Base-by-base conservation (phyloP, 2,113 vertebrate genomes). In the Turdus rufiventris region DNA sequence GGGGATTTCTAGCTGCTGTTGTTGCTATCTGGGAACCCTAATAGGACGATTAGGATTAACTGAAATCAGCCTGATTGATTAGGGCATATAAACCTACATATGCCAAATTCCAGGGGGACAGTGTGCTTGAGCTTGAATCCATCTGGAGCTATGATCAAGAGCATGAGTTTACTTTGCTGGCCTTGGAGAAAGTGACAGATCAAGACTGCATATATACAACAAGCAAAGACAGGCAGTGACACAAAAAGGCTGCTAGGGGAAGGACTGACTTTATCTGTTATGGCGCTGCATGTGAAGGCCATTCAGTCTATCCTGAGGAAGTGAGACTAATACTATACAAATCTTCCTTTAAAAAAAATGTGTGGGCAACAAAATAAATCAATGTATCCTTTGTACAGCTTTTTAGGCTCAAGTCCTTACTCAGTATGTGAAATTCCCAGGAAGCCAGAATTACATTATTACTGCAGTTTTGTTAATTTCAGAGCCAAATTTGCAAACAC, bases 1-100 rank as follows among this genome's bases (percentile, higher is more conserved):
- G 93, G 97, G 96, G 93, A 98, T 97, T 90, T 92, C 92, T 96
- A 92, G 96, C 92, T 97, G 93, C 85, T 97, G 93, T 79, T 97
- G 85, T 96, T 93, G 88, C 89, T 97, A 97, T 94, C 87, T 96
- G 94, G 88, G 90, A 97, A 93, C 96, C 93, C 97, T 98, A 97
- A 97, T 97, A 97, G 97, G 96, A 97, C 92, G 91, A 97, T 97
- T 97, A 98, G 96, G 97, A 97, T 95, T 97, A 97, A 95, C 91
- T 98, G 96, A 96, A 98, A 97, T 96, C 94, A 97, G 73, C 88
- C 96, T 97, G 95, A 97, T 96, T 98, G 95, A 97, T 96, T 97
- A 97, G 81, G 76, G 68, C 94, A 95, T 88, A 93, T 96, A 97
- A 94, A 84, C 87, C 42, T 86, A 89, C 96, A 94, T 95, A 78